Base-by-base conservation (phyloP, 2,797 vertebrate genomes). In the Pseudocheirus occidentalis region DNA sequence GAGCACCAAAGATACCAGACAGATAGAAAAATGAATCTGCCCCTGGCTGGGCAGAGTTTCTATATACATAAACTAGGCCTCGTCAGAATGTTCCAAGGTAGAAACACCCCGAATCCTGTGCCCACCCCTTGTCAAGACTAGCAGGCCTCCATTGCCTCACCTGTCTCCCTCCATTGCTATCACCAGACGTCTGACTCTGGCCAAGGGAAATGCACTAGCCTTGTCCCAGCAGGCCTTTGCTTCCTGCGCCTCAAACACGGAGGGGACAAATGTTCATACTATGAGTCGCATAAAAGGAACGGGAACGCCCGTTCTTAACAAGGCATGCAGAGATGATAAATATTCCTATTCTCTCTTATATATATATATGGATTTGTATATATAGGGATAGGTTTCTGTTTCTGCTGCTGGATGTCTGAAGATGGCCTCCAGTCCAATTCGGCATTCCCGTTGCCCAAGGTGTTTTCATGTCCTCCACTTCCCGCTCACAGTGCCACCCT, bases 241-340 rank as follows among this genome's bases (percentile, higher is more conserved):
- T 97, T 81, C 96, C 62, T 94, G 96, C 90, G 97, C 98, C 98
- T 96, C 95, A 91, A 96, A 98, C 97, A 91, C 95, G 96, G 97
- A 96, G 97, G 97, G 97, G 95, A 95, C n/a, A 95, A 96, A 54
- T 95, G 98, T 98, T 98, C 98, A 92, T 97, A 95, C 97, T 55
- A 95, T 97, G 95, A 98, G 95, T 97, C 98, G 98, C 97, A 96
- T 98, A 98, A 98, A 97, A 98, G 98, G 98, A 98, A 98, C 96
- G 98, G 96, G 98, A 98, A 98, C 96, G 97, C 40, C 66, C 91
- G 97, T 98, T 98, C 98, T 98, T 96, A 24, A 98, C 98, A 98
- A 98, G 98, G 98, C 98, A 98, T 98, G 98, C 98, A 98, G 97
- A 96, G 97, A 97, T 96, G 95, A 94, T 81, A 66, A 97, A 98